Percentiles rank a stretch among this genome's conserved stretches.
Conservation (phyloP, 2,113 vertebrate genomes). For the cattle (Bos taurus) region ARS-UCD2.0 NC_037357.1:18416001-18416500, state of each 20-base stretch:
- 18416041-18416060: no score
- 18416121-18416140: no score
- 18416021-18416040: no score
- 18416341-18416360: not conserved
- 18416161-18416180: no score
- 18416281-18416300: not conserved
- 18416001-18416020: no score
- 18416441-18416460: no score
- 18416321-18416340: not conserved
- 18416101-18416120: no score
- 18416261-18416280: not conserved
- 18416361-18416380: not conserved
- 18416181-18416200: not conserved
- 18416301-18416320: not conserved
- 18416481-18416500: no score
- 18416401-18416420: not conserved
- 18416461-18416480: no score
- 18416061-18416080: no score
- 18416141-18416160: no score
- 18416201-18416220: not conserved
- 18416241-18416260: not conserved
- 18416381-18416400: not conserved
- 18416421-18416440: not conserved
- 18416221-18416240: not conserved
- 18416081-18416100: no score